Conservation (phyloP, 2,797 vertebrate genomes). For the Emys orbicularis region DNA sequence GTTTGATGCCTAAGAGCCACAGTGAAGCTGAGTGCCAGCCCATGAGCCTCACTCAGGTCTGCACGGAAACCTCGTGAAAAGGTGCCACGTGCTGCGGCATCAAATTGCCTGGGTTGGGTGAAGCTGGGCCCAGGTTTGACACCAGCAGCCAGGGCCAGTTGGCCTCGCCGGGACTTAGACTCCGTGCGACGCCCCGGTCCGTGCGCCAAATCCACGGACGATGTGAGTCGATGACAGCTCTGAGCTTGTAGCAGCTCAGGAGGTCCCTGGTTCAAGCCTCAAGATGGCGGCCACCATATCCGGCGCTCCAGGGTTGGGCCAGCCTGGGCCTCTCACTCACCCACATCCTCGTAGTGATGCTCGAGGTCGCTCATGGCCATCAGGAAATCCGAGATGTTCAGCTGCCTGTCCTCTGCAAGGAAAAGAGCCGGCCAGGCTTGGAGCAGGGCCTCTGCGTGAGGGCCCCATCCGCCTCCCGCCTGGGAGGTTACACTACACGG, state of each 20-base stretch:
- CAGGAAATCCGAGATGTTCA: slow-evolving; percentile 57
- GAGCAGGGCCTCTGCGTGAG: not conserved
- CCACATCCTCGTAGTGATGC: slow-evolving; percentile 24
- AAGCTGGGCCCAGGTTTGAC: not conserved
- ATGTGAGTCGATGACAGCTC: too few relatives aligned
- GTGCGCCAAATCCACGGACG: accelerated
- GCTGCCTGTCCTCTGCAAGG: slow-evolving; percentile 40
- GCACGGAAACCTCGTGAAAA: not conserved
- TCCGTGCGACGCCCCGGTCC: too few relatives aligned
- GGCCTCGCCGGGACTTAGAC: too few relatives aligned
- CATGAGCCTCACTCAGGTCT: not conserved
- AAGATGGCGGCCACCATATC: not conserved
- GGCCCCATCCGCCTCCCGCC: not conserved
- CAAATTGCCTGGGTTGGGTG: not conserved
- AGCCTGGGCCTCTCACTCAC: slow-evolving; percentile 9
- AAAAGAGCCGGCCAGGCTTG: not conserved
- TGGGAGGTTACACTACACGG: too few relatives aligned
- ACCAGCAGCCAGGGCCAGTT: not conserved
- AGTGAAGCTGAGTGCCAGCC: not conserved
- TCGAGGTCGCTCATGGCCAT: slow-evolving; percentile 33
- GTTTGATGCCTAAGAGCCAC: not conserved
- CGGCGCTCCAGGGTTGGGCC: not conserved
- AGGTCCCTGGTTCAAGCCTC: not conserved
- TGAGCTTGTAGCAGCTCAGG: not conserved
- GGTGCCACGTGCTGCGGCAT: not conserved